A percentile compares a stretch with the other conserved stretches of the same genome.
These are phyloP conservation scores for Cyrtorhinus lividipennis DNA, from an alignment of 1,140 invertebrate genomes.

Conservation along the genomic window DNA sequence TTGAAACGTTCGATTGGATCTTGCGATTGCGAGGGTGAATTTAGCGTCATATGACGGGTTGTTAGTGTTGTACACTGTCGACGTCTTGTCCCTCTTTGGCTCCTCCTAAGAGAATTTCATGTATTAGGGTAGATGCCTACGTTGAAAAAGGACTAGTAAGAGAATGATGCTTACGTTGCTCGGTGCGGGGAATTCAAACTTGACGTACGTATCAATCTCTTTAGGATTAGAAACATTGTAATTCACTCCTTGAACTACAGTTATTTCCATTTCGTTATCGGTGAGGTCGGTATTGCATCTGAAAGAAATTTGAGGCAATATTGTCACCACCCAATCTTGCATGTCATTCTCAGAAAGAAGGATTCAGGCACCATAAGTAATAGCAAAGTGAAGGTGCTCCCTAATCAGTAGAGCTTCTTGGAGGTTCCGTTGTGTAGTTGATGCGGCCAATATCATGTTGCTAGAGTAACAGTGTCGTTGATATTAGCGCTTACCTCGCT, in stretches of 20 bases:
- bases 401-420: too few relatives aligned
- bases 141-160: too few relatives aligned
- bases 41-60: slow-evolving; percentile 78
- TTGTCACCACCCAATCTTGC: too few relatives aligned
- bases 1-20: slow-evolving; percentile 60
- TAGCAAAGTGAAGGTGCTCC: too few relatives aligned
- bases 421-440: too few relatives aligned
- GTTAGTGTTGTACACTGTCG: slow-evolving; percentile 64
- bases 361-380: too few relatives aligned
- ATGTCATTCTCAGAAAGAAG: too few relatives aligned
- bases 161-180: slow-evolving; percentile 24
- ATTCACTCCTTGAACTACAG: slow-evolving; percentile 72
- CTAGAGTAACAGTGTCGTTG: too few relatives aligned
- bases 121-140: too few relatives aligned
- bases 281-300: slow-evolving; percentile 79
- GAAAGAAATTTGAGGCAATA: too few relatives aligned
- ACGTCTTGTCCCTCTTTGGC: slow-evolving; percentile 58
- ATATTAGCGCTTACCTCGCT: too few relatives aligned
- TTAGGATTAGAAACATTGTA: slow-evolving; percentile 71
- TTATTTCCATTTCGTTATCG: slow-evolving; percentile 79
- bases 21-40: slow-evolving; percentile 62
- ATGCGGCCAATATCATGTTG: too few relatives aligned
- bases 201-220: slow-evolving; percentile 87
- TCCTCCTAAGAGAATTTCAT: slow-evolving; percentile 61
- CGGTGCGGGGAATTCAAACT: slow-evolving; percentile 84